These are phyloP conservation scores for Alviniconcha strummeri DNA, from an alignment of 2,888 invertebrate species.

Conservation along the genomic window DNA sequence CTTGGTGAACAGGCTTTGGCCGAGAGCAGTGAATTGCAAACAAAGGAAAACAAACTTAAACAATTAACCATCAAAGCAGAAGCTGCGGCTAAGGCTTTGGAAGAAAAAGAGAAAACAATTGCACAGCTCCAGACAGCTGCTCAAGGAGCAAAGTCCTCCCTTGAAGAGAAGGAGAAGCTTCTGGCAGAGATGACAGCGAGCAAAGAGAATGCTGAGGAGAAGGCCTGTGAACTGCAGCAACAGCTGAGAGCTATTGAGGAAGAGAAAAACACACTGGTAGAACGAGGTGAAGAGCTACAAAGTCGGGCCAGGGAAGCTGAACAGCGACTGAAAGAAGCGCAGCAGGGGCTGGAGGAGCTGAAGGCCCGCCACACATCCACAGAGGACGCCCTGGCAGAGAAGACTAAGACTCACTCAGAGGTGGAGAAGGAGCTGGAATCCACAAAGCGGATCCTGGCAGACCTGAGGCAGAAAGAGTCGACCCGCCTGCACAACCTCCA, in stretches of 20 bases:
- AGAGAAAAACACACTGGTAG: not conserved
- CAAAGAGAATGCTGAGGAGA: constrained; percentile 10
- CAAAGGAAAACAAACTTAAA: constrained; percentile 13
- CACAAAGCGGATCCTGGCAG: not conserved
- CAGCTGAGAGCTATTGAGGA: not conserved
- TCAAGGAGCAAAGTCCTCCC: not conserved
- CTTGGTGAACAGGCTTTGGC: constrained; percentile 1
- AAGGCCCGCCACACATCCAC: not conserved
- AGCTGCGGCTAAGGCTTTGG: not conserved
- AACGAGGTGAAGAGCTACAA: not conserved
- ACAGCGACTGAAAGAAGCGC: not conserved
- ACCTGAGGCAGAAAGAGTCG: constrained; percentile 7
- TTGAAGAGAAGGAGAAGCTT: constrained; percentile 19
- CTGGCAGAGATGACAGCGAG: not conserved
- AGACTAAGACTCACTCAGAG: not conserved
- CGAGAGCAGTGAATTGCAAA: constrained; percentile 4
- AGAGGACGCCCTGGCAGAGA: not conserved
- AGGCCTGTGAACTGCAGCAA: not conserved
- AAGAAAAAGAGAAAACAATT: constrained; percentile 29
- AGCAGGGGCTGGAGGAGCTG: not conserved
- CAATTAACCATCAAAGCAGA: constrained; percentile 16
- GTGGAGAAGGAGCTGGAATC: constrained; percentile 16
- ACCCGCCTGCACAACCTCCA: not conserved
- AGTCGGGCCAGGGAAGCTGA: not conserved
- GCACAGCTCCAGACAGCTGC: constrained; percentile 13